These are phyloP conservation scores for Platysternon megacephalum DNA, from an alignment of 2,113 vertebrate genomes.

Conservation along the genomic window DNA sequence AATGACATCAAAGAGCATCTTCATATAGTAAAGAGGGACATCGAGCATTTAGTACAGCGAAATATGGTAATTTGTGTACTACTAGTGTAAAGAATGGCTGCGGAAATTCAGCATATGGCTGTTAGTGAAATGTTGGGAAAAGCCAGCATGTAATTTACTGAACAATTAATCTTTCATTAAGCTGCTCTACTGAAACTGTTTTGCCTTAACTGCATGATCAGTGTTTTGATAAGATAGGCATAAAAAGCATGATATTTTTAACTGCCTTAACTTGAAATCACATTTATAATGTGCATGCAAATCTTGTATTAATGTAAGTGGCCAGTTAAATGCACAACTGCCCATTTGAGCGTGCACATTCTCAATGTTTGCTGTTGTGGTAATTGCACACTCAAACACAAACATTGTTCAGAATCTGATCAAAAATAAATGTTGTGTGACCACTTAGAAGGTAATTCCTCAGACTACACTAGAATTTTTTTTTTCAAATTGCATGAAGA, in stretches of 20 bases:
- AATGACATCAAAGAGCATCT: constrained; percentile 97
- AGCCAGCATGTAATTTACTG: constrained; percentile 28
- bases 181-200: constrained; percentile 27
- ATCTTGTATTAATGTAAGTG: neutral
- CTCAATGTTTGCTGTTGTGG: neutral
- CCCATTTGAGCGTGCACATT: neutral
- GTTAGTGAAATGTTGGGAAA: neutral
- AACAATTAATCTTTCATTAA: constrained; percentile 71
- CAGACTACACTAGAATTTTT: neutral
- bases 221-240: constrained; percentile 50
- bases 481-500: neutral
- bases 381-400: neutral
- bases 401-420: neutral
- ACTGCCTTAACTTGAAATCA: neutral
- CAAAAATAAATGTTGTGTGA: neutral
- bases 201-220: constrained; percentile 59
- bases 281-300: neutral
- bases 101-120: neutral
- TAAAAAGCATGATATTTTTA: constrained; percentile 54
- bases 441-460: neutral
- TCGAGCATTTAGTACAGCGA: constrained; percentile 88
- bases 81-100: neutral
- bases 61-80: constrained; percentile 71
- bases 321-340: neutral
- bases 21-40: constrained; percentile 89